These are phyloP conservation scores for Trissolcus brochymenae DNA, from an alignment of 2,888 invertebrate species.

Conservation along the genomic window DNA sequence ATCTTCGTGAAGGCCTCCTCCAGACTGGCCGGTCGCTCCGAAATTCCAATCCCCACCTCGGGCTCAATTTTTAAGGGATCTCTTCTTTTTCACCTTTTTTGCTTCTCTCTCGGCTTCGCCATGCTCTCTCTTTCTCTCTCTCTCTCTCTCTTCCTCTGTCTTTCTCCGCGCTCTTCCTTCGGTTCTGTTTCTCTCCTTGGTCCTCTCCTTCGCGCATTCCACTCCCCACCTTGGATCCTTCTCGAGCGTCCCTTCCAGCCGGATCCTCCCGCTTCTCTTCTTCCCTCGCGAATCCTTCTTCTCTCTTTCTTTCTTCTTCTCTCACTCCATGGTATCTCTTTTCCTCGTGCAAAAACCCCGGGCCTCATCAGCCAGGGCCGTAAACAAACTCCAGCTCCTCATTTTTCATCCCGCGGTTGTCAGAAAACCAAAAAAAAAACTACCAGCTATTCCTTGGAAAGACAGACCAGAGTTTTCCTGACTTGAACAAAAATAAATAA, in stretches of 20 bases:
- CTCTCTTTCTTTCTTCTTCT: slow-evolving; percentile 50
- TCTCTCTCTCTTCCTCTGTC: background rate
- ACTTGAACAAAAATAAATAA: no score
- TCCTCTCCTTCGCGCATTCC: slow-evolving; percentile 45
- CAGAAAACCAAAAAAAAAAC: background rate
- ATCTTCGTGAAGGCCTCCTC: slow-evolving; percentile 75
- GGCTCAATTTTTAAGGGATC: slow-evolving; percentile 75
- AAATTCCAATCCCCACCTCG: slow-evolving; percentile 76
- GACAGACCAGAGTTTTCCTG: no score
- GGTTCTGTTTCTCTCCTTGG: slow-evolving; percentile 41
- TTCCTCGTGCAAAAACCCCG: slow-evolving; percentile 70
- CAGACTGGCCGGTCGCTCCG: slow-evolving; percentile 76
- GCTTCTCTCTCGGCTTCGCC: slow-evolving; percentile 50
- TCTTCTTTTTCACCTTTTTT: slow-evolving; percentile 68
- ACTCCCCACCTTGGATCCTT: slow-evolving; percentile 20
- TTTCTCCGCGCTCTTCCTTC: slow-evolving; percentile 62
- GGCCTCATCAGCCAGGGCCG: slow-evolving; percentile 63
- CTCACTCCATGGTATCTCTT: no score
- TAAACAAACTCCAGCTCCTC: background rate
- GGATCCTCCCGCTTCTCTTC: slow-evolving; percentile 51
- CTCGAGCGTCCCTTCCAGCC: slow-evolving; percentile 33
- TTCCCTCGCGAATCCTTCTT: slow-evolving; percentile 54
- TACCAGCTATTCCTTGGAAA: no score
- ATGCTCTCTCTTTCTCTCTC: slow-evolving; percentile 4
- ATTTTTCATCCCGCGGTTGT: background rate